Conservation (phyloP, 2,888 invertebrate species). For the Xestia c-nigrum region DNA sequence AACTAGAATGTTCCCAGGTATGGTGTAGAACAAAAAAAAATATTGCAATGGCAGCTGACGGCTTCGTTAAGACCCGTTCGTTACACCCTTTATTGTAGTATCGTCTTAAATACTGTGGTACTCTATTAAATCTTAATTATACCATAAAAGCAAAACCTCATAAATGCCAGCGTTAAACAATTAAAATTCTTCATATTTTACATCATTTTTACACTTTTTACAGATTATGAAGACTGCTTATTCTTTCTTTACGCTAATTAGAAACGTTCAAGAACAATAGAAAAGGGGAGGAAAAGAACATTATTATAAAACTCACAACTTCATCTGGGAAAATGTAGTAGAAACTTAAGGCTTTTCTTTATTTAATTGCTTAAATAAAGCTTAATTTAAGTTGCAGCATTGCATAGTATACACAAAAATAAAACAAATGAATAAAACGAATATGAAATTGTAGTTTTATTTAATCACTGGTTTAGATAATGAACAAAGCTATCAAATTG, state of each 20-base stretch:
- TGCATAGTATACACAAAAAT: not conserved
- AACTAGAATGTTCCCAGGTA: too few relatives aligned
- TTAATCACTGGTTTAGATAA: not conserved
- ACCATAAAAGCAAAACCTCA: not conserved
- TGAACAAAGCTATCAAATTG: not conserved
- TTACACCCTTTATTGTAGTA: not conserved
- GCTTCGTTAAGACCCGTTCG: too few relatives aligned
- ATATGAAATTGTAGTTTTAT: not conserved
- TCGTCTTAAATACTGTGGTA: not conserved
- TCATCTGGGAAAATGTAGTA: slow-evolving; percentile 6
- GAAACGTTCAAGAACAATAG: slow-evolving; percentile 72
- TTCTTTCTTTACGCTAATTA: slow-evolving; percentile 81
- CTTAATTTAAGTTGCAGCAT: not conserved
- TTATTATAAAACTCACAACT: slow-evolving; percentile 24
- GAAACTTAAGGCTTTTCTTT: not conserved
- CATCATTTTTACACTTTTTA: slow-evolving; percentile 16
- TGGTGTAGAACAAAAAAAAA: too few relatives aligned
- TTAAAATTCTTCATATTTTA: slow-evolving; percentile 19
- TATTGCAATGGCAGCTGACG: too few relatives aligned
- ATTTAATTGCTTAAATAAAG: not conserved
- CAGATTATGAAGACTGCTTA: slow-evolving; percentile 86
- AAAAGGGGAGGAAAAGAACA: slow-evolving; percentile 17
- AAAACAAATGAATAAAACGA: not conserved
- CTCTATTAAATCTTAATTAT: not conserved
- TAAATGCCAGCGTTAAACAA: not conserved